Percentiles rank a stretch among this genome's conserved stretches.
Conservation (phyloP, 2,888 invertebrate species). For the Margaritifera margaritifera region DNA sequence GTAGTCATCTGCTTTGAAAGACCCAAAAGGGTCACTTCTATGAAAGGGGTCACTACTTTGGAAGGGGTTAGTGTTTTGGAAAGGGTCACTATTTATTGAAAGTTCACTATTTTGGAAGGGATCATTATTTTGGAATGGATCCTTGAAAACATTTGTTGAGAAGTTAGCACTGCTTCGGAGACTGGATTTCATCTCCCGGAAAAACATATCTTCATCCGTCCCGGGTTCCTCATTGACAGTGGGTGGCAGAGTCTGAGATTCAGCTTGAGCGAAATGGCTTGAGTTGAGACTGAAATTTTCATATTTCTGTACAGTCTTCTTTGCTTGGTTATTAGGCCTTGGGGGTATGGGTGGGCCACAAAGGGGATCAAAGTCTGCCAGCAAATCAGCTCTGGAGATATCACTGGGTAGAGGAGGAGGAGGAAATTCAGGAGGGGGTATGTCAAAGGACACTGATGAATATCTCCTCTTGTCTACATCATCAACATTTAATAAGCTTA, state of each 20-base stretch:
- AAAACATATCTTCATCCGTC: neutral
- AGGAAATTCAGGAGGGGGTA: constrained; percentile 39
- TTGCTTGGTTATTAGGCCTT: constrained; percentile 20
- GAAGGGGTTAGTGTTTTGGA: constrained; percentile 30
- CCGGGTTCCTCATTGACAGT: constrained; percentile 29
- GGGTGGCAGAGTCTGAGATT: constrained; percentile 28
- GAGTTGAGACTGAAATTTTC: constrained; percentile 11
- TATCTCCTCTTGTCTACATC: no score
- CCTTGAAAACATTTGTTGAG: constrained; percentile 8
- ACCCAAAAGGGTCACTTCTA: constrained; percentile 31
- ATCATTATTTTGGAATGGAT: constrained; percentile 3
- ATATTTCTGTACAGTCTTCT: constrained; percentile 14
- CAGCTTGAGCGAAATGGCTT: neutral
- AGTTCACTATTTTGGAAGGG: constrained; percentile 1
- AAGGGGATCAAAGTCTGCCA: constrained; percentile 36
- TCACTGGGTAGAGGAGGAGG: constrained; percentile 36
- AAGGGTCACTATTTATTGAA: constrained; percentile 17
- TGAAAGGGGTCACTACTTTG: constrained; percentile 24
- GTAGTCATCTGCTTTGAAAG: constrained; percentile 21
- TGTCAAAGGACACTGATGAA: constrained; percentile 27
- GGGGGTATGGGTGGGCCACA: constrained; percentile 29
- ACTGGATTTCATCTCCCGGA: neutral
- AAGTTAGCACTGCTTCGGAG: neutral
- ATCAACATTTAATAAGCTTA: no score
- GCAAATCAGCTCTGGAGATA: constrained; percentile 10